Percentiles rank a stretch among this genome's conserved stretches.
Evolutionary conservation across 2,888 invertebrate species (phyloP).

Genomic region (Dolichomitus sp.): DNA sequence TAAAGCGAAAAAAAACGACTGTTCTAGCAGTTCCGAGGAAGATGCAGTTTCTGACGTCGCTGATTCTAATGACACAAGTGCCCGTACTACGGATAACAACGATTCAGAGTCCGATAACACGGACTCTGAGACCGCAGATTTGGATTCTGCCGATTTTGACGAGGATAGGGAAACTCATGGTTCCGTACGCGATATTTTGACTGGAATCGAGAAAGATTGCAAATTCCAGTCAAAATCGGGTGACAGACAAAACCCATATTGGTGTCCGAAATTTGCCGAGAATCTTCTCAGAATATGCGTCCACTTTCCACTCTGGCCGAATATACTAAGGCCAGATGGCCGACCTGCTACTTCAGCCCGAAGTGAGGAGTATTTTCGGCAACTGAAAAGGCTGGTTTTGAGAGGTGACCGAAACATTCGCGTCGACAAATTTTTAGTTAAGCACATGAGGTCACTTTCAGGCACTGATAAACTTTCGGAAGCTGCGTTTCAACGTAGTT

Average conservation of each 20-base stretch:
- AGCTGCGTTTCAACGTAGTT: not conserved
- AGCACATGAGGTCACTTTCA: not conserved
- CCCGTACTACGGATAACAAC: not conserved
- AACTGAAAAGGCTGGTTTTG: not conserved
- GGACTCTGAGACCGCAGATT: constrained; percentile 2
- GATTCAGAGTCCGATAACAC: not conserved
- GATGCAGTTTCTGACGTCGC: not conserved
- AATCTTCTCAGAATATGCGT: constrained; percentile 39
- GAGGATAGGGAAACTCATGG: not conserved
- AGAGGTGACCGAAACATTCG: not conserved
- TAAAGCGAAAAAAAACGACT: not conserved
- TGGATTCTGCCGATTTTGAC: constrained; percentile 5
- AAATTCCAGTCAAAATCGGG: constrained; percentile 7
- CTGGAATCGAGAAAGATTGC: constrained; percentile 13
- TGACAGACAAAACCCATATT: constrained; percentile 48
- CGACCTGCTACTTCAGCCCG: constrained; percentile 36
- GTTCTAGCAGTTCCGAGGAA: not conserved
- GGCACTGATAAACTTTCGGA: not conserved
- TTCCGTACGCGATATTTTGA: not conserved
- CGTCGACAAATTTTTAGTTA: not conserved
- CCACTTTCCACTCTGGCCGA: constrained; percentile 38
- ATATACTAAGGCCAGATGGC: constrained; percentile 8
- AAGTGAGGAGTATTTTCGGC: constrained; percentile 36
- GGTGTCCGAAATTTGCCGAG: constrained; percentile 33
- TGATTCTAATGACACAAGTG: not conserved